Evolutionary conservation across 2,797 vertebrate species (phyloP).

Genomic region (Sebastes kiyomatsui): DNA sequence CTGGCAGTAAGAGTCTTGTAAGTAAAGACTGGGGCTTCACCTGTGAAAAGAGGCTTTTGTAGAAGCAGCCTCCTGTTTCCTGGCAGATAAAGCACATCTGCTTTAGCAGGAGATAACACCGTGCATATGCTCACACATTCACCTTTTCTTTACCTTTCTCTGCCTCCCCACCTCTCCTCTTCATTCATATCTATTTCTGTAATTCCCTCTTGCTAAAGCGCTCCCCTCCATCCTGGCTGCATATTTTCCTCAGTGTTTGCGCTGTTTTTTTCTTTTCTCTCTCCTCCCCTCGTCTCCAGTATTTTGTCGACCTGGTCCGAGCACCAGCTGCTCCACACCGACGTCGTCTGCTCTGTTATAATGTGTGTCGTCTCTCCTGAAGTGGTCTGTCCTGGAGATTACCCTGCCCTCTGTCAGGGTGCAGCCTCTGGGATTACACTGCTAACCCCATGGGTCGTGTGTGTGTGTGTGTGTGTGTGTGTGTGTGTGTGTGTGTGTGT

Average conservation of each 20-base stretch:
- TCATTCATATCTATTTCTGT: conserved; percentile 63
- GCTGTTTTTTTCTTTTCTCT: conserved; percentile 1
- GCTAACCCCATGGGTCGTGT: conserved; percentile 8
- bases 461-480: neutral
- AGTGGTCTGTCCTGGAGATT: conserved; percentile 45
- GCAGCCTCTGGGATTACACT: conserved; percentile 46
- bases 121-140: conserved; percentile 45
- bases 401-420: conserved; percentile 40
- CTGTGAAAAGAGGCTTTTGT: conserved; percentile 70
- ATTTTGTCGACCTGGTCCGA: conserved; percentile 7
- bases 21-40: conserved; percentile 65
- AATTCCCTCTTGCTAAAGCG: conserved; percentile 49
- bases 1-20: conserved; percentile 63
- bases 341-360: conserved; percentile 7
- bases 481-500: conserved; percentile 14
- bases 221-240: conserved; percentile 9
- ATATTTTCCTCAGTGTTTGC: conserved; percentile 6
- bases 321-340: conserved; percentile 45
- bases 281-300: conserved; percentile 11
- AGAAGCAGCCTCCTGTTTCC: conserved; percentile 62
- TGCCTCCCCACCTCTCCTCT: conserved; percentile 15
- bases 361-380: conserved; percentile 38
- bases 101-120: conserved; percentile 58
- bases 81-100: conserved; percentile 73
- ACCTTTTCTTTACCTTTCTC: conserved; percentile 51